These are phyloP conservation scores for Patiria pectinifera DNA, from an alignment of 53 echinoderm and acorn worm species.

Conservation along the genomic window DNA sequence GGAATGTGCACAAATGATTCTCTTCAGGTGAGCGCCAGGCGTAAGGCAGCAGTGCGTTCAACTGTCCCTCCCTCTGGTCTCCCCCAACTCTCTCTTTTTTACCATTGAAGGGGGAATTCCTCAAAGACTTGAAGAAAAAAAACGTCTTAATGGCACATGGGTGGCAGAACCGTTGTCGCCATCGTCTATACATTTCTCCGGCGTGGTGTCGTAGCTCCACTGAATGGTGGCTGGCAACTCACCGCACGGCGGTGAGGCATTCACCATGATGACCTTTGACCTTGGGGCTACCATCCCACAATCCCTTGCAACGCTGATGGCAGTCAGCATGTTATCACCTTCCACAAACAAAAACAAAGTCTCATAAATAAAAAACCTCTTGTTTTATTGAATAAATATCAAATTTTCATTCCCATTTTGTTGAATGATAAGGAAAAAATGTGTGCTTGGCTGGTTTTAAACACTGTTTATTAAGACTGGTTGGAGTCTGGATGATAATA, in stretches of 20 bases:
- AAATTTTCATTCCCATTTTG: no score
- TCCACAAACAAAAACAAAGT: background rate
- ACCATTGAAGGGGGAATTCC: no score
- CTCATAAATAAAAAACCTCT: background rate
- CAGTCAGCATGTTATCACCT: constrained; percentile 99
- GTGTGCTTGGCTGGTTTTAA: no score
- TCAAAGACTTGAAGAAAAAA: no score
- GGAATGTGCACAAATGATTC: no score
- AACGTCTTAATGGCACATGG: constrained; percentile 6
- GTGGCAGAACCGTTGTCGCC: background rate
- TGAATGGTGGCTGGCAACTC: constrained; percentile 72
- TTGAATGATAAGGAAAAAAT: no score
- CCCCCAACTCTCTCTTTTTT: no score
- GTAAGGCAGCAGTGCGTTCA: no score
- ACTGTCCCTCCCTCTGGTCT: no score
- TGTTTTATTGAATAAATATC: background rate
- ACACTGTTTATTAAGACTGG: no score
- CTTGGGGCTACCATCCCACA: constrained; percentile 89
- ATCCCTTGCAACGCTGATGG: constrained; percentile 94
- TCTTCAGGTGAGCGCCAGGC: no score
- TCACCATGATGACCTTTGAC: constrained; percentile 86
- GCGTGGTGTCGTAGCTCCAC: constrained; percentile 83
- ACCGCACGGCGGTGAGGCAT: constrained; percentile 72
- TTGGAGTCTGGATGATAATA: no score
- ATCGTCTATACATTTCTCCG: constrained; percentile 47